Base-by-base conservation (phyloP, 2,797 vertebrate genomes). In the Halcyon leucocephala region DNA sequence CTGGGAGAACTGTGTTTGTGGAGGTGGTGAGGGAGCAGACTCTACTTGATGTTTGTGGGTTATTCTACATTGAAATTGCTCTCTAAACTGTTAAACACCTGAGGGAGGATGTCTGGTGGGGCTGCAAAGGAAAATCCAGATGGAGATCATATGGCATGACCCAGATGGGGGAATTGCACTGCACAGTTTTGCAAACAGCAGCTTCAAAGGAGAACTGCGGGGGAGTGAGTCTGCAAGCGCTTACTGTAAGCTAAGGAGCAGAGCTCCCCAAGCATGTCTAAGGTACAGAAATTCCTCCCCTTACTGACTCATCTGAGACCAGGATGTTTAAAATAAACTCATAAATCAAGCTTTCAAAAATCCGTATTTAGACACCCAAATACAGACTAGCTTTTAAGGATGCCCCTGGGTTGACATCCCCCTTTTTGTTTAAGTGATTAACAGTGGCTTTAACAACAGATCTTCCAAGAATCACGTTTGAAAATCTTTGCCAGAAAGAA, bases 241-340 rank as follows among this genome's bases (percentile, higher is more conserved):
- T 55, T 44, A 54, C 29, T 89, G 85, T n/a, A 64, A 94, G 52
- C 52, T 69, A 49, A 70, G 57, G 48, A 95, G 62, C 52, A 79
- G 82, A 95, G 54, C 76, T 94, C 46, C 72, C 72, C 33, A 76
- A 51, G 86, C 0, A 3, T 46, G n/a, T 41, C 61, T 17, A 20
- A 94, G 54, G 61, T 74, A 52, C 21, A 54, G 57, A 81, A 57
- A 61, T 91, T 74, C 70, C 33, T 93, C 29, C 69, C 29, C 37
- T 86, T 54, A 78, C 61, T 81, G 93, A 88, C 49, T 91, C 85
- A 86, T 88, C 78, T 67, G 74, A 86, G 46, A 64, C 39, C 46
- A 96, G 39, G 16, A 51, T 51, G 42, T 79, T 93, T 88, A 83
- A 93, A 93, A 95, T 72, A 83, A 83, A 76, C 25, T 41, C 61